These are phyloP conservation scores for Chymomyza amoena DNA, from an alignment of 2,888 invertebrate species.

Conservation along the genomic window DNA sequence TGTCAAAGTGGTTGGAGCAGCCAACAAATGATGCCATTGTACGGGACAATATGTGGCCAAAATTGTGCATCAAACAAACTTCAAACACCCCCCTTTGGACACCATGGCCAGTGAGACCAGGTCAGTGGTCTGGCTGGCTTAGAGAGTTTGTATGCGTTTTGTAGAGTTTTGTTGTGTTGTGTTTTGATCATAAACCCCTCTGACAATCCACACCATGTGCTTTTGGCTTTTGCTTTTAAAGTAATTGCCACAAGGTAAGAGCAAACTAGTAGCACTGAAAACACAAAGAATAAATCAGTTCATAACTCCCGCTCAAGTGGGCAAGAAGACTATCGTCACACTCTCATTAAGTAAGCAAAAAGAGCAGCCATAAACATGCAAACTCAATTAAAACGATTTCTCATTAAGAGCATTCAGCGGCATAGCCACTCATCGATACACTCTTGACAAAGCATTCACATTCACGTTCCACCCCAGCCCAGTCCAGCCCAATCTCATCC, in stretches of 20 bases:
- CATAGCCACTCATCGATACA: constrained; percentile 57
- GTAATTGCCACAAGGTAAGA: constrained; percentile 46
- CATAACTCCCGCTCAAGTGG: neutral
- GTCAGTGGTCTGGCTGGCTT: neutral
- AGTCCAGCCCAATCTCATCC: too few relatives aligned
- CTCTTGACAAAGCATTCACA: constrained; percentile 4
- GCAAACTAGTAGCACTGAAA: neutral
- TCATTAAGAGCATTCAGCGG: constrained; percentile 64
- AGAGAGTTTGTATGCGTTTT: neutral
- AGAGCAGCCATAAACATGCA: constrained; percentile 74
- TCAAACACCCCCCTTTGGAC: neutral
- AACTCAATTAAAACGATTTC: constrained; percentile 74
- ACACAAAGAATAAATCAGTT: neutral
- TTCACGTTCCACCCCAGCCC: too few relatives aligned
- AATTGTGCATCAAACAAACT: constrained; percentile 17
- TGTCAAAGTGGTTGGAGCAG: constrained; percentile 38
- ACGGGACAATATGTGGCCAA: constrained; percentile 66
- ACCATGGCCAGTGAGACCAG: too few relatives aligned
- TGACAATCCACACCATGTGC: neutral
- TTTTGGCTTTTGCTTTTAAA: constrained; percentile 59
- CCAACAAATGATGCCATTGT: constrained; percentile 68
- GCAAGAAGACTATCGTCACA: neutral
- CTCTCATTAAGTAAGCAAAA: constrained; percentile 34
- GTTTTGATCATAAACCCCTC: neutral
- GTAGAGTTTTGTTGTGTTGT: too few relatives aligned